Conservation (phyloP, 2,113 vertebrate species). For the Calonectris borealis region DNA sequence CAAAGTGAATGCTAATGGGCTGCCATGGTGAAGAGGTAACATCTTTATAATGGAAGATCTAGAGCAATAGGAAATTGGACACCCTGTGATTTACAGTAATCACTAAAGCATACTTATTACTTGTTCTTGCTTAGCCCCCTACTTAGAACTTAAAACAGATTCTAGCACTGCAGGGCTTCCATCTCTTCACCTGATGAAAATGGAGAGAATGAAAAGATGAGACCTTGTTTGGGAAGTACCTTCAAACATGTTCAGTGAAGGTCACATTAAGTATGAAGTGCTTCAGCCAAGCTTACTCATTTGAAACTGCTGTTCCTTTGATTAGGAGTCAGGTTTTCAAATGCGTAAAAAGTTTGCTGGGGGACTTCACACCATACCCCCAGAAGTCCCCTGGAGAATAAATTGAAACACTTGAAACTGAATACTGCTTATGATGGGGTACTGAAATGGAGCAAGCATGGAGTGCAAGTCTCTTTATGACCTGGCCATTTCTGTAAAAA, state of each 20-base stretch:
- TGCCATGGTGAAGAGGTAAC: not conserved
- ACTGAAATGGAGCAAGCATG: not conserved
- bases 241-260: not conserved
- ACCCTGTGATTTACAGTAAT: not conserved
- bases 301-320: not conserved
- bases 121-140: not conserved
- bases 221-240: not conserved
- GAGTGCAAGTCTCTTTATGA: not conserved
- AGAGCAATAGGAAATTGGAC: not conserved
- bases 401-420: not conserved
- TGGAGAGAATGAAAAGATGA: not conserved
- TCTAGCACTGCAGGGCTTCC: not conserved
- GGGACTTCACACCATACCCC: not conserved
- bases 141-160: not conserved
- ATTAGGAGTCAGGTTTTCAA: not conserved
- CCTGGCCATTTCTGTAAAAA: not conserved
- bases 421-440: not conserved
- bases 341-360: not conserved
- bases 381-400: not conserved
- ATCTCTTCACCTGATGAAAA: not conserved
- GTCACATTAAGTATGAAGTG: not conserved
- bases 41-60: not conserved
- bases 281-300: not conserved
- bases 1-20: not conserved
- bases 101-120: not conserved